Conservation (phyloP, 2,113 vertebrate genomes). For the Coptodon rendalli region DNA sequence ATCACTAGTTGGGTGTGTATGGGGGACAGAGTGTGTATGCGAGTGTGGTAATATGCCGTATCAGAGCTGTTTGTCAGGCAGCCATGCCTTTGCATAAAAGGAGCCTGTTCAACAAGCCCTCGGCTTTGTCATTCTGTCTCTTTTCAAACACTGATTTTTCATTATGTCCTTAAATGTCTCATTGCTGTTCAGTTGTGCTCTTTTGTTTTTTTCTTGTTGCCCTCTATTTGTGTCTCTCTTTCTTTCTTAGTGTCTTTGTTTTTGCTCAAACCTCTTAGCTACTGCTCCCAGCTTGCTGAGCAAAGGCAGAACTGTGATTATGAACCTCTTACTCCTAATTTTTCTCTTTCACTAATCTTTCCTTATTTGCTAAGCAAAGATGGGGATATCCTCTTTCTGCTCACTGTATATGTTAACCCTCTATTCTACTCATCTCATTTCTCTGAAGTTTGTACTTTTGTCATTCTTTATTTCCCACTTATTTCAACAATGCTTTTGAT, state of each 20-base stretch:
- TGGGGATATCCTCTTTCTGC: background rate
- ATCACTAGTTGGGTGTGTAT: slow-evolving; percentile 1
- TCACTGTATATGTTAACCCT: background rate
- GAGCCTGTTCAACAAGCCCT: slow-evolving; percentile 30
- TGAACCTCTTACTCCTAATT: background rate
- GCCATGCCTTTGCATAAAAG: slow-evolving; percentile 44
- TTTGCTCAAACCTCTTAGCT: background rate
- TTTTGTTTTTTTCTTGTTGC: background rate
- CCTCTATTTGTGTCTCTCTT: background rate
- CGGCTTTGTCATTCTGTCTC: background rate
- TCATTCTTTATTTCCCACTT: background rate
- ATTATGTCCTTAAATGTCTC: slow-evolving; percentile 10
- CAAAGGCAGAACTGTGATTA: background rate
- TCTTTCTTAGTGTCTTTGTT: background rate
- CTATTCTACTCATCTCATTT: background rate
- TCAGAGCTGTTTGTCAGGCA: slow-evolving; percentile 34
- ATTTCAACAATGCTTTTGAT: background rate
- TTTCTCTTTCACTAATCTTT: background rate
- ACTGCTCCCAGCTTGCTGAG: background rate
- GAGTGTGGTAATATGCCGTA: slow-evolving; percentile 25
- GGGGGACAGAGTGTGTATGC: background rate
- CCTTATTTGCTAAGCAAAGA: background rate
- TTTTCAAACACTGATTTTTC: slow-evolving; percentile 1
- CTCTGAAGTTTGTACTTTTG: background rate
- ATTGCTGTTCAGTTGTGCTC: background rate